Evolutionary conservation across 37 sponge, comb jelly and placozoan species (phyloP).

Genomic region (Spongilla lacustris): DNA sequence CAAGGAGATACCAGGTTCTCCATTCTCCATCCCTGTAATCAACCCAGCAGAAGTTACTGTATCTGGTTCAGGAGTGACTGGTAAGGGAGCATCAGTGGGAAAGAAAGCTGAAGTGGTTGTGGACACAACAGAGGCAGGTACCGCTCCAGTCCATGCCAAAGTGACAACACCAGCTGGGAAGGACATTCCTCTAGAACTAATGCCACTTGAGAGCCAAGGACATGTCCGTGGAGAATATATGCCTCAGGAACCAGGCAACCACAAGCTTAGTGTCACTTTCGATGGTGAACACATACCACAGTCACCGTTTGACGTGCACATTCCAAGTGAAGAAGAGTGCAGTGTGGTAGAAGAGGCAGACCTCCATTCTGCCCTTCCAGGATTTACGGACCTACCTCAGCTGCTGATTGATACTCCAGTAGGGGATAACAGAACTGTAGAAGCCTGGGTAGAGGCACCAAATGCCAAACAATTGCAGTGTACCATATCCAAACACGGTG

Average conservation of each 20-base stretch:
- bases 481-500: not conserved
- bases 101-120: conserved; percentile 46
- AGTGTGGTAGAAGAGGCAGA: not conserved
- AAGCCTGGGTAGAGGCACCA: not conserved
- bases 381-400: not conserved
- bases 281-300: conserved; percentile 63
- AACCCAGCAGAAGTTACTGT: conserved; percentile 69
- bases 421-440: not conserved
- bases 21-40: conserved; percentile 59
- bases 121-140: conserved; percentile 66
- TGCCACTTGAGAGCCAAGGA: not conserved
- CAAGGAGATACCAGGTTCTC: conserved; percentile 67
- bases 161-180: conserved; percentile 54
- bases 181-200: not conserved
- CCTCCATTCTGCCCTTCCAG: not conserved
- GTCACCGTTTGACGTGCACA: conserved; percentile 56
- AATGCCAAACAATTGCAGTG: not conserved
- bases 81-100: conserved; percentile 55
- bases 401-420: not conserved
- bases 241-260: conserved; percentile 54
- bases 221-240: conserved; percentile 49
- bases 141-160: conserved; percentile 44
- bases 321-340: conserved; percentile 40
- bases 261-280: conserved; percentile 58
- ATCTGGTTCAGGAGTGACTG: conserved; percentile 78